Percentiles rank a stretch among this genome's conserved stretches.
These are phyloP conservation scores for Phyllostomus hastatus DNA, from an alignment of 2,113 vertebrate genomes.

Conservation along the genomic window DNA sequence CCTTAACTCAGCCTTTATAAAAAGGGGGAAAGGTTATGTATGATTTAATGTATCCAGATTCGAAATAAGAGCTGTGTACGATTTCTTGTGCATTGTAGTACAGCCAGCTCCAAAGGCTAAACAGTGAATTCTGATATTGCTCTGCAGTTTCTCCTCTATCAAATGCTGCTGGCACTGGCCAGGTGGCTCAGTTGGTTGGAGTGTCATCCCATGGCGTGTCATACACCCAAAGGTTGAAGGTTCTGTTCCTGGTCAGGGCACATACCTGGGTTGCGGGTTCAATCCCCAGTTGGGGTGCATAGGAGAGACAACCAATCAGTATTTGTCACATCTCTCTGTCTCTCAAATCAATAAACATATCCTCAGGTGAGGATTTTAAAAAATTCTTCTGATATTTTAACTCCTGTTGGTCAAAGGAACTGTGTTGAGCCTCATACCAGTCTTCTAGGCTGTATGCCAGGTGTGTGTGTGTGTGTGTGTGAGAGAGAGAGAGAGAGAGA, in stretches of 20 bases:
- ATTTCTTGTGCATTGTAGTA: background rate
- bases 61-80: background rate
- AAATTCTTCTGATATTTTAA: background rate
- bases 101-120: background rate
- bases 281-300: too few species aligned
- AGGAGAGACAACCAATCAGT: too few species aligned
- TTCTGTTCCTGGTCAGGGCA: too few species aligned
- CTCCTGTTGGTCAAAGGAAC: background rate
- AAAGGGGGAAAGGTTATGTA: background rate
- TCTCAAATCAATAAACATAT: too few species aligned
- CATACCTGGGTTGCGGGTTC: too few species aligned
- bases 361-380: too few species aligned
- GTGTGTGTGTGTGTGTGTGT: too few species aligned
- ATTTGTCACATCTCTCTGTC: too few species aligned
- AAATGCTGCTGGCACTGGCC: background rate
- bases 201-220: too few species aligned
- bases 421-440: background rate
- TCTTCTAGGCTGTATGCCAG: background rate
- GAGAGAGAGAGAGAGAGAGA: background rate
- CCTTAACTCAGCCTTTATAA: background rate
- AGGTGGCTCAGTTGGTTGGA: too few species aligned
- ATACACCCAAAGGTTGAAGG: too few species aligned
- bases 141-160: background rate
- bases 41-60: background rate
- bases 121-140: background rate